Base-by-base conservation (phyloP, 2,888 invertebrate species). In the Lasioglossum malachurum region DNA sequence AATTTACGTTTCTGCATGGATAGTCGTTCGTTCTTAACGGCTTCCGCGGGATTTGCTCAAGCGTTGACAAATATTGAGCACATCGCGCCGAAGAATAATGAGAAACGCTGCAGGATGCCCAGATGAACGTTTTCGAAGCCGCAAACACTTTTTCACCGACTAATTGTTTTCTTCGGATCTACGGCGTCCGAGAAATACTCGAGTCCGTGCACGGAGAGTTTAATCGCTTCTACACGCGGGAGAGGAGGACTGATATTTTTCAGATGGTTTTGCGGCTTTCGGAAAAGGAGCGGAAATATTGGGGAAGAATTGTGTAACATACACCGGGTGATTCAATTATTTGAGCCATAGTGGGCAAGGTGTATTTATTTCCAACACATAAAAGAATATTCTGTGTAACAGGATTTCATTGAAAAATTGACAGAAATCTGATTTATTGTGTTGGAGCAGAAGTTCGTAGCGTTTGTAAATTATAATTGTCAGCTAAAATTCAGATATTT, bases 1-100 rank as follows among this genome's bases (percentile, higher is more conserved):
- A 64, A 86, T 80, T 84, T 67, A 84, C 69, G 78, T n/a, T 69
- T 41, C 64, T 27, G 44, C 75, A 41, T 38, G 73, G 38, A 53
- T 44, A 19, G 41, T 31, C 49, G 64, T 69, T 35, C 67, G 35
- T 31, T 71, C 67, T 35, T 35, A 35, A 31, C 19, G 67, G 35
- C 67, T 35, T 38, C 67, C 35, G 35, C 23, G 57, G 57, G 53
- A 73, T 64, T 81, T 27, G 27, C 60, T 72, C 44, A 23, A 72
- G 23, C 46, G 77, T 60, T 72, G 60, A 72, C 19, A 49, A 75
- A 80, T 75, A 74, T 67, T 38, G 31, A 19, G 10, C 31, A 74
- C 53, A 23, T 44, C 64, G 35, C 27, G 8, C 35, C 27, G 49
- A 23, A 57, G 27, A 38, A 35, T 31, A 35, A 46, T 27, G 67